phyloP scores from a whole-genome alignment of 2,888 invertebrate genomes.

The Drosophila eohydei region DNA sequence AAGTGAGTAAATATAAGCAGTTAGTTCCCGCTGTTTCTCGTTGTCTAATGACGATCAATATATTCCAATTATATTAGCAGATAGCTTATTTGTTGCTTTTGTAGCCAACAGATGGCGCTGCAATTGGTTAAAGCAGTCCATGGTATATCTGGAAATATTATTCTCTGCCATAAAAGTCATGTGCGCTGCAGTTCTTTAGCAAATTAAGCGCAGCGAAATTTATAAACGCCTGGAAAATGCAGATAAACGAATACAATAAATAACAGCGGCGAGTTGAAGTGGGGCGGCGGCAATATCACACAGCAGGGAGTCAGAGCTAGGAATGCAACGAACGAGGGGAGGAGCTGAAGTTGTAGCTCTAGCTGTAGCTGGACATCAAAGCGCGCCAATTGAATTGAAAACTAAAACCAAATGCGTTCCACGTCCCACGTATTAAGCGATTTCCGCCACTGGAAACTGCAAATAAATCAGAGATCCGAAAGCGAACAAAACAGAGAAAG shows the following conservation, averaged over 20 bases:
- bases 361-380: slow-evolving; percentile 49
- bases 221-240: slow-evolving; percentile 68
- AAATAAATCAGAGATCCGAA: slow-evolving; percentile 62
- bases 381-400: slow-evolving; percentile 64
- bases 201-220: slow-evolving; percentile 69
- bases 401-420: slow-evolving; percentile 48
- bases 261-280: slow-evolving; percentile 27
- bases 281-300: slow-evolving; percentile 17
- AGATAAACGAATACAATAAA: slow-evolving; percentile 76
- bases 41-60: not conserved
- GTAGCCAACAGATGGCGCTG: slow-evolving; percentile 36
- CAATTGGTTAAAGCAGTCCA: not conserved
- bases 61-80: slow-evolving; percentile 1
- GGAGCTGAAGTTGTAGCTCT: not conserved
- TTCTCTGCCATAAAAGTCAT: slow-evolving; percentile 66
- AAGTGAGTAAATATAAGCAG: slow-evolving; percentile 4
- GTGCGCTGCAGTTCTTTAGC: slow-evolving; percentile 53
- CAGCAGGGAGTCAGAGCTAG: slow-evolving; percentile 35
- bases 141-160: slow-evolving; percentile 53
- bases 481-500: not conserved
- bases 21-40: not conserved
- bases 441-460: slow-evolving; percentile 60
- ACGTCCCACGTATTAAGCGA: slow-evolving; percentile 62
- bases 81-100: not conserved
- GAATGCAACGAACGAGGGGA: slow-evolving; percentile 16